Base-by-base conservation (phyloP, 1,140 invertebrate species). In the Reticulitermes speratus region DNA sequence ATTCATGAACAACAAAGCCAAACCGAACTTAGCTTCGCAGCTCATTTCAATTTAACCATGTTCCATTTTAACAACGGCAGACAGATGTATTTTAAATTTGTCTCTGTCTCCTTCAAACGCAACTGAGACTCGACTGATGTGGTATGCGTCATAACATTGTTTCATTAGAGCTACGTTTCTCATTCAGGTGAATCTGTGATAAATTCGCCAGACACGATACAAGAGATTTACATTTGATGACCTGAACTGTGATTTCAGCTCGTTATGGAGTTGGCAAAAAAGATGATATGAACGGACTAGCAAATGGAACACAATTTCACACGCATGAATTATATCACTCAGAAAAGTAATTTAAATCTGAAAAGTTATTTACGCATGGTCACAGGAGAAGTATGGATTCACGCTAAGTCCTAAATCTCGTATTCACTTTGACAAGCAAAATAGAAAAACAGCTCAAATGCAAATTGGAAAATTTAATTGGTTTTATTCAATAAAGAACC, bases 1-100 rank as follows among this genome's bases (percentile, higher is more conserved):
- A 75, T 75, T 75, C 65, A 75, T 75, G 65, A 75, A 75, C 65
- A 75, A 30, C 65, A 75, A 75, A 75, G n/a, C n/a, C 65, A 75
- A 25, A 30, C 3, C 25, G 65, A 75, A 75, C 14, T 25, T 75
- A 75, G 65, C 65, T 75, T 75, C n/a, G n/a, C 65, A 75, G 65
- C 65, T 75, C 25, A 75, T 30, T 75, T 75, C 25, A 75, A 75
- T 75, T 75, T 25, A 75, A 30, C 25, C 65, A 75, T 75, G 65
- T 25, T 30, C 65, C 25, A 75, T 75, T 75, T 75, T 75, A 75
- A 75, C 65, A 75, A 30, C 65, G 14, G n/a, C 25, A 75, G 16
- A 75, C n/a, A 75, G n/a, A 30, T 75, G 0, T 55, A 12, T 75
- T 75, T 75, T 75, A 75, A 30, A 25, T 75, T 30, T 75, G 25